A percentile compares a stretch with the other conserved stretches of the same genome.
Conservation (phyloP, 2,888 invertebrate genomes). For the Yponomeuta cagnagella region DNA sequence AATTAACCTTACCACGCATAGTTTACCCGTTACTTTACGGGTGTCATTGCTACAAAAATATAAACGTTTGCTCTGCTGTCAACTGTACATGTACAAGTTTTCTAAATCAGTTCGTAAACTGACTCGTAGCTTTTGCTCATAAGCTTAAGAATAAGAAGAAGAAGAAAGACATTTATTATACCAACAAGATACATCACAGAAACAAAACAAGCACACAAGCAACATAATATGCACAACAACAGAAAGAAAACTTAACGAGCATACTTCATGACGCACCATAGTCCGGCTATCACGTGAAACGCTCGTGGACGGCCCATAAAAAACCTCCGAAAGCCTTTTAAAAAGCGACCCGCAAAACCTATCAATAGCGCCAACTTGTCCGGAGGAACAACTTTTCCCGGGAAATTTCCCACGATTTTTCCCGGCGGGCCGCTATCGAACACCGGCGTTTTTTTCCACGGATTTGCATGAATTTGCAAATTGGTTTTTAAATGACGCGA, state of each 20-base stretch:
- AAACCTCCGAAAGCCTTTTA: conserved; percentile 38
- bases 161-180: too few species aligned
- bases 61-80: too few species aligned
- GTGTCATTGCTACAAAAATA: too few species aligned
- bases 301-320: conserved; percentile 30
- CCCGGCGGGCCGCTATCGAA: conserved; percentile 12
- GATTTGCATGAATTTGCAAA: conserved; percentile 17
- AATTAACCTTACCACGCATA: too few species aligned
- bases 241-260: neutral
- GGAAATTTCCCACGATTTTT: conserved; percentile 7
- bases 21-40: too few species aligned
- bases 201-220: too few species aligned
- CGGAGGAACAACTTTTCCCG: conserved; percentile 24
- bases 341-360: conserved; percentile 43
- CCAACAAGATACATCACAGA: too few species aligned
- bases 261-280: neutral
- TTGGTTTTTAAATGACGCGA: conserved; percentile 14
- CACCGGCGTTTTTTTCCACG: conserved; percentile 1
- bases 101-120: too few species aligned
- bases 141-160: too few species aligned
- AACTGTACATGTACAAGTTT: too few species aligned
- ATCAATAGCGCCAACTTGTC: conserved; percentile 60
- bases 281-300: conserved; percentile 30
- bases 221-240: too few species aligned
- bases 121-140: too few species aligned